phyloP scores from a whole-genome alignment of 2,888 invertebrate species.

The Aspidiotus rigidus region DNA sequence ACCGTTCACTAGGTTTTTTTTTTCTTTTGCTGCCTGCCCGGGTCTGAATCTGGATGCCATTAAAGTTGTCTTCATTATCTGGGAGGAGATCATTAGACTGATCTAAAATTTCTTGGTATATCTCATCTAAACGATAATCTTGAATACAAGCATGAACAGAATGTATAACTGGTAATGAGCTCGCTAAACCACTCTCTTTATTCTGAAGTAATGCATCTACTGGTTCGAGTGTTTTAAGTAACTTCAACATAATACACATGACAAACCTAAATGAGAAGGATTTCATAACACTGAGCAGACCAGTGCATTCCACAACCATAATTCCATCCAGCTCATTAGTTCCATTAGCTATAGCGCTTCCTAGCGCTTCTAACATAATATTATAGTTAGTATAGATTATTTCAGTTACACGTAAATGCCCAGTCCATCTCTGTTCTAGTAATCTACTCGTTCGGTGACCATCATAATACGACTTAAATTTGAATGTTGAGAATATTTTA shows the following conservation, averaged over 20 bases:
- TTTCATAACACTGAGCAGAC: not conserved
- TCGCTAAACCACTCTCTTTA: not conserved
- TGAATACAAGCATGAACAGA: not conserved
- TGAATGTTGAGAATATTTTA: not conserved
- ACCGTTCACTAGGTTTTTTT: not conserved
- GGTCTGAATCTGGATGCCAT: not conserved
- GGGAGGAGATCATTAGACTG: not conserved
- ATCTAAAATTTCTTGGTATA: not conserved
- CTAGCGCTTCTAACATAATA: not conserved
- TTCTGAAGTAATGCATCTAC: not conserved
- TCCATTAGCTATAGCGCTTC: not conserved
- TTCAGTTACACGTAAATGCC: slow-evolving; percentile 4
- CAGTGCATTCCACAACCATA: not conserved
- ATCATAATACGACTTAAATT: not conserved
- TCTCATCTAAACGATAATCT: not conserved
- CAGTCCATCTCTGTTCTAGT: slow-evolving; percentile 14
- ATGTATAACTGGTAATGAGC: not conserved
- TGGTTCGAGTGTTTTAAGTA: not conserved
- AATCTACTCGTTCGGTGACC: not conserved
- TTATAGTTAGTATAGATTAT: not conserved
- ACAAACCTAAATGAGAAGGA: not conserved
- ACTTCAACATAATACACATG: not conserved
- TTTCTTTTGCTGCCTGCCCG: no score
- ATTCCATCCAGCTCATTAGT: slow-evolving; percentile 1
- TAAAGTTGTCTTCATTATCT: no score